Evolutionary conservation across 2,797 vertebrate genomes (phyloP), one percentile per base, ranked within the genome.

Genomic region (Hemibagrus guttatus): DNA sequence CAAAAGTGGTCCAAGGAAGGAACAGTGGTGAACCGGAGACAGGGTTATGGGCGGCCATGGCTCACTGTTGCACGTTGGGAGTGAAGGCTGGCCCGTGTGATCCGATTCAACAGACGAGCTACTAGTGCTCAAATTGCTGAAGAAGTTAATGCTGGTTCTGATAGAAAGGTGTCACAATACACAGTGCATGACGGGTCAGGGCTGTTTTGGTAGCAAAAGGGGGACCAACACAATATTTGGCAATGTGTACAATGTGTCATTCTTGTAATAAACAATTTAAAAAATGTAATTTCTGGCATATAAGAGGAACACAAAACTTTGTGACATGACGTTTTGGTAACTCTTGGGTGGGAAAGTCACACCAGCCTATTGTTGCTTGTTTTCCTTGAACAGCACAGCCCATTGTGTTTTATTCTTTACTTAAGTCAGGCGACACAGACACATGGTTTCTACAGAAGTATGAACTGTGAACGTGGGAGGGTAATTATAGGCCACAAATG

Each of bases 401-500:
- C 54, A 26, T 26, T 31, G n/a, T 31, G 17, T 21, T 59, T 58
- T 58, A 63, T 63, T 46, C 78, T n/a, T 81, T n/a, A 26, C 5
- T 58, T 23, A 21, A n/a, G 46, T 17, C 59, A 46, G 28, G 39
- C 1, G 23, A 61, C 39, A 64, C 26, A 28, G 11, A 61, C 78
- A 61, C 78, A 61, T 14, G 76, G 12, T 39, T 31, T 59, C 42
- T 39, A 12, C 31, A 39, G 78, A 35, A 39, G 78, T 26, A 80
- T 61, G 35, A 28, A 17, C 26, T 81, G 59, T 61, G 31, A 61
- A 26, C 26, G 79, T 81, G 35, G 59, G 79, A 64, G 59, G 42
- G 79, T 66, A 82, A 82, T 66, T 82, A 82, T 9, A 66, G 61
- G 3, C 80, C 80, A 82, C 26, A 64, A 28, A 82, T 21, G 80